Conservation (phyloP, 2,797 vertebrate species). For the Salarias fasciatus region DNA sequence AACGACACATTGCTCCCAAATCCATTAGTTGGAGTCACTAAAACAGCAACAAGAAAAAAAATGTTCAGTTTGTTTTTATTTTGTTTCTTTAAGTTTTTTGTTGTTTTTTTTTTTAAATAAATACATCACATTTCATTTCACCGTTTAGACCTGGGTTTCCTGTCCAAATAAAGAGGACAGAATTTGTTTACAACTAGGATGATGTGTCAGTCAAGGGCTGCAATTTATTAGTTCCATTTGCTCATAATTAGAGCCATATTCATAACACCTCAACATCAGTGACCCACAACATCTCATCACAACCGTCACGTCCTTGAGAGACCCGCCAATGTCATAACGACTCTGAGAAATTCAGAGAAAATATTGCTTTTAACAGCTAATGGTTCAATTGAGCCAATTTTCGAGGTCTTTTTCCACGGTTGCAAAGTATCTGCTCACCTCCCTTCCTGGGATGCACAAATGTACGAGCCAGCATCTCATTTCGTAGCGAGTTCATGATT, state of each 20-base stretch:
- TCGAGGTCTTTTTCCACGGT: not conserved
- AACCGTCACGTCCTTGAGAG: constrained; percentile 8
- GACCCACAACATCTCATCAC: constrained; percentile 24
- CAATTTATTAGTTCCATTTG: constrained; percentile 36
- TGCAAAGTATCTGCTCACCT: too few species aligned
- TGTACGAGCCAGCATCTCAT: not conserved
- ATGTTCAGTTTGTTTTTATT: too few species aligned
- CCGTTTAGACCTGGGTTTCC: constrained; percentile 8
- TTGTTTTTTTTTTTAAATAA: too few species aligned
- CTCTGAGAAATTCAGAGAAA: constrained; percentile 11
- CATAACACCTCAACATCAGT: constrained; percentile 34
- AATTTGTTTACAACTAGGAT: constrained; percentile 33
- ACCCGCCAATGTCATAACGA: constrained; percentile 16
- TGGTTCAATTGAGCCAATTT: constrained; percentile 4
- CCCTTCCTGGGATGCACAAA: not conserved
- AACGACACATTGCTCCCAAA: too few species aligned
- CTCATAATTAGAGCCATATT: constrained; percentile 51
- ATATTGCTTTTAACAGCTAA: not conserved
- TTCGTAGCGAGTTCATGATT: not conserved
- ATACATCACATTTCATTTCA: too few species aligned
- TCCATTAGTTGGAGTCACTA: too few species aligned
- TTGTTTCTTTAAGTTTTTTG: not conserved
- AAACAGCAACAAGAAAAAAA: too few species aligned
- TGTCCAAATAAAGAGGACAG: constrained; percentile 10
- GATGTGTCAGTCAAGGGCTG: constrained; percentile 7